These are phyloP conservation scores for Caradrina kadenii DNA, from an alignment of 2,888 invertebrate genomes.

Conservation along the genomic window DNA sequence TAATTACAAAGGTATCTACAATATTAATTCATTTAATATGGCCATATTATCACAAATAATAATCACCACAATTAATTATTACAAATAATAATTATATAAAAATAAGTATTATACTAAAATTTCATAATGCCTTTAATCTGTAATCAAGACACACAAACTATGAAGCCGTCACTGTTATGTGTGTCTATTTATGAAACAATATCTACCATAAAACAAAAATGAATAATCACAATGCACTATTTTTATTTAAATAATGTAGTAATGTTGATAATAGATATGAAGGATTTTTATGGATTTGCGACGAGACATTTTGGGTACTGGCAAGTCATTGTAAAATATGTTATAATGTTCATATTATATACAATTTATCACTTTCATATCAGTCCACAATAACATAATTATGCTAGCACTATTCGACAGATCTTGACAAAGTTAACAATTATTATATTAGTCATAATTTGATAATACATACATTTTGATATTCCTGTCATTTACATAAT, in stretches of 20 bases:
- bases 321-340: background rate
- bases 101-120: background rate
- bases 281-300: background rate
- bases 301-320: background rate
- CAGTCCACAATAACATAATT: slow-evolving; percentile 3
- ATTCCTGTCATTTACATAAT: too few relatives aligned
- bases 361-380: background rate
- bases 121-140: background rate
- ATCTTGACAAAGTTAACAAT: slow-evolving; percentile 13
- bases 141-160: too few relatives aligned
- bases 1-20: background rate
- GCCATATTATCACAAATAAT: background rate
- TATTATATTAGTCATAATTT: background rate
- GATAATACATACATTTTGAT: too few relatives aligned
- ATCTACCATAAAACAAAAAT: too few relatives aligned
- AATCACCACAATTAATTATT: background rate
- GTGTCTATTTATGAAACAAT: too few relatives aligned
- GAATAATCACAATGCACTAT: too few relatives aligned
- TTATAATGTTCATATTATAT: background rate
- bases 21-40: background rate
- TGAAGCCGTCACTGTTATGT: too few relatives aligned
- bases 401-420: background rate
- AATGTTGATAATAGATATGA: too few relatives aligned
- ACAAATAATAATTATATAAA: background rate
- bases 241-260: too few relatives aligned